Evolutionary conservation across 2,888 invertebrate species (phyloP).

Genomic region (Acleris emargana): DNA sequence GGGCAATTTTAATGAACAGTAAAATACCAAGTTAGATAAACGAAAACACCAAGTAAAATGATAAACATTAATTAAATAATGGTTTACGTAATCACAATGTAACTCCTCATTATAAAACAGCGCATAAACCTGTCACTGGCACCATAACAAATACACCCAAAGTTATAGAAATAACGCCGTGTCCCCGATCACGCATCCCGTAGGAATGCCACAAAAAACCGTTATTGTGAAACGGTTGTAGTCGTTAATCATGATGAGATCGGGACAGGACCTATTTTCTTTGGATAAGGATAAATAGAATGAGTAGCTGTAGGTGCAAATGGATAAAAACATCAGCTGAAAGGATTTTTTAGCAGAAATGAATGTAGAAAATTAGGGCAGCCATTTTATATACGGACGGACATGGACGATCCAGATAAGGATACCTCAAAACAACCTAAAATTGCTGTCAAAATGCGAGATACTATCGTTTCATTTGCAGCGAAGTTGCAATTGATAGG

Average conservation of each 20-base stretch:
- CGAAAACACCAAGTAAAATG: too few relatives aligned
- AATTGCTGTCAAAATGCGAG: too few relatives aligned
- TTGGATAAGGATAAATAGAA: conserved; percentile 2
- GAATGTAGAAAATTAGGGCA: background rate
- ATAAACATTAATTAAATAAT: too few relatives aligned
- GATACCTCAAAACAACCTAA: too few relatives aligned
- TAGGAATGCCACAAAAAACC: conserved; percentile 6
- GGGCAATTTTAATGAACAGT: too few relatives aligned
- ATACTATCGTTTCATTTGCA: too few relatives aligned
- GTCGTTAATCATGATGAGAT: conserved; percentile 11
- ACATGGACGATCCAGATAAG: too few relatives aligned
- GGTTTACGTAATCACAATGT: too few relatives aligned
- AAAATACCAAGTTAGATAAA: too few relatives aligned
- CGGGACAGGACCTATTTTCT: conserved; percentile 11
- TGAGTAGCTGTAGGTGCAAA: background rate
- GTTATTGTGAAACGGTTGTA: conserved; percentile 8
- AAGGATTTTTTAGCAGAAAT: background rate
- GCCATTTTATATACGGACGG: too few relatives aligned
- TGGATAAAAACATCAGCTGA: background rate
- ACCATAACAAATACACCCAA: background rate
- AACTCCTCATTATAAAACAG: too few relatives aligned
- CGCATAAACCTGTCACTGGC: background rate
- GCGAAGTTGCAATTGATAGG: too few relatives aligned
- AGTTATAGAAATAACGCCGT: background rate
- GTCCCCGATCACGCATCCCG: conserved; percentile 4